Percentiles rank a stretch among this genome's conserved stretches.
phyloP scores from a whole-genome alignment of 1,140 invertebrate species.

The Cryptotermes secundus region DNA sequence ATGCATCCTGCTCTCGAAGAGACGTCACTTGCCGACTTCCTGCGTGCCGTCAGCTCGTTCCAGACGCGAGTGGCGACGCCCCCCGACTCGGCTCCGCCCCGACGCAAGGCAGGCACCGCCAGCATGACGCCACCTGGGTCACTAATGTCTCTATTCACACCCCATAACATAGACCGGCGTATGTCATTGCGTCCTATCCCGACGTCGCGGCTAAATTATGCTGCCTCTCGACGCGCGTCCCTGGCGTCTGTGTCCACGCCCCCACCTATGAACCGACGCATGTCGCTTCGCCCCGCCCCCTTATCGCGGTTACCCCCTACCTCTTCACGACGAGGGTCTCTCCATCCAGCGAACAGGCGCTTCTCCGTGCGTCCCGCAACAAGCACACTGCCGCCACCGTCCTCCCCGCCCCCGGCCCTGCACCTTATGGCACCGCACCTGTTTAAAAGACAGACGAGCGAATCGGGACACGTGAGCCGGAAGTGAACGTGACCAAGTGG shows the following conservation, averaged over 20 bases:
- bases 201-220: too few relatives aligned
- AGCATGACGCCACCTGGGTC: neutral
- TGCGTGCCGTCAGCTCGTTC: neutral
- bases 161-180: neutral
- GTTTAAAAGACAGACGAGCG: neutral
- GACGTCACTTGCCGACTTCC: conserved; percentile 15
- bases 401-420: neutral
- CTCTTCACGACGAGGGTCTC: neutral
- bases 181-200: neutral
- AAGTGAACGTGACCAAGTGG: neutral
- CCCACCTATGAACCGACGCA: too few relatives aligned
- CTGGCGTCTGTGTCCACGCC: too few relatives aligned
- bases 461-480: neutral
- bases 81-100: neutral
- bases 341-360: neutral
- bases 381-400: neutral
- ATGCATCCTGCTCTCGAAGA: conserved; percentile 15
- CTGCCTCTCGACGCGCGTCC: too few relatives aligned
- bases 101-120: too few relatives aligned
- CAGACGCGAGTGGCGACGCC: neutral
- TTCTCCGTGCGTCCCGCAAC: neutral
- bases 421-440: neutral
- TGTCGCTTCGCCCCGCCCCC: too few relatives aligned
- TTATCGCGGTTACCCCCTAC: too few relatives aligned
- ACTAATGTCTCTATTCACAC: neutral